phyloP scores from a whole-genome alignment of 2,888 invertebrate genomes.

The Leucophenga maculata region DNA sequence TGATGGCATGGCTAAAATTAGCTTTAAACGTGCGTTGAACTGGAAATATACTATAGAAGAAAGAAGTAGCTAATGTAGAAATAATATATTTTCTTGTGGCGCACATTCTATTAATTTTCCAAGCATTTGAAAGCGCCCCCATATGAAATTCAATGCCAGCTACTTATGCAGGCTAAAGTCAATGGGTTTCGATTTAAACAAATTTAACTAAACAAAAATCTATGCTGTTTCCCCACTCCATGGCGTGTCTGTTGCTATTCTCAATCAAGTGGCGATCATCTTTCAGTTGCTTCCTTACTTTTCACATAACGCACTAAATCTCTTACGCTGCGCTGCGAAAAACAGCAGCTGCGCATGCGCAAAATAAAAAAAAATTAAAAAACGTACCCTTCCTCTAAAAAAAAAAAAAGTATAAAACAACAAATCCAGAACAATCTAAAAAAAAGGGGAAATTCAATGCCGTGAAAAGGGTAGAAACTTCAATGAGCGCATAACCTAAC shows the following conservation, averaged over 20 bases:
- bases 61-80: neutral
- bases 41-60: slow-evolving; percentile 3
- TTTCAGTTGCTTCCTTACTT: slow-evolving; percentile 33
- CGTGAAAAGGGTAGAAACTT: slow-evolving; percentile 60
- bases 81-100: neutral
- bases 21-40: slow-evolving; percentile 12
- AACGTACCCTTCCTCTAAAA: slow-evolving; percentile 41
- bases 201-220: slow-evolving; percentile 50
- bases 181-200: slow-evolving; percentile 32
- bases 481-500: slow-evolving; percentile 7
- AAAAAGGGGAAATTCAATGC: slow-evolving; percentile 62
- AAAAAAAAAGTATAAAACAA: slow-evolving; percentile 28
- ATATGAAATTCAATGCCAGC: slow-evolving; percentile 4
- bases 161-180: slow-evolving; percentile 27
- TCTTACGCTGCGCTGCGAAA: slow-evolving; percentile 18
- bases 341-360: slow-evolving; percentile 56
- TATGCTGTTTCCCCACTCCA: neutral
- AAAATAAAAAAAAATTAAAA: slow-evolving; percentile 23
- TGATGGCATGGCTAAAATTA: neutral
- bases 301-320: slow-evolving; percentile 25
- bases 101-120: neutral
- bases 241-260: neutral
- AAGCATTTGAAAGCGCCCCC: neutral
- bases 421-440: slow-evolving; percentile 31
- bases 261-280: slow-evolving; percentile 50